phyloP scores from a whole-genome alignment of 2,797 vertebrate species.

The Pelodytes ibericus region DNA sequence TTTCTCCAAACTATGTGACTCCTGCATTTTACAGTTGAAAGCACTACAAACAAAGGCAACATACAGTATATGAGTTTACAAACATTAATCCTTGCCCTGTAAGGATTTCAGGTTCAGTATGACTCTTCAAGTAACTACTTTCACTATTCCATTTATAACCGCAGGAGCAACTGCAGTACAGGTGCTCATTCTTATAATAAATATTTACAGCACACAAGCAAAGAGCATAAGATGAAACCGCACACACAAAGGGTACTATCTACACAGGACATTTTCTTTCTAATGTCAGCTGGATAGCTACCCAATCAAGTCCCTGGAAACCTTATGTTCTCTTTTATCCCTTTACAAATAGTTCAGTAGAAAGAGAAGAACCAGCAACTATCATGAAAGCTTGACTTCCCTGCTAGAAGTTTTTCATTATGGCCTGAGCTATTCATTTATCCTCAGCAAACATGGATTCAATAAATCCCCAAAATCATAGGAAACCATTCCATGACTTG shows the following conservation, averaged over 20 bases:
- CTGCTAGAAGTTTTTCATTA: slow-evolving; percentile 31
- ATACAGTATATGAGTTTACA: too few relatives aligned
- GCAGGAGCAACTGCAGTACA: slow-evolving; percentile 20
- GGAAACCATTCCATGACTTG: too few relatives aligned
- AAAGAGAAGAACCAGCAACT: slow-evolving; percentile 30
- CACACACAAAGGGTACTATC: slow-evolving; percentile 9
- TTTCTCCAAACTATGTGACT: too few relatives aligned
- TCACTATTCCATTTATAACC: slow-evolving; percentile 10
- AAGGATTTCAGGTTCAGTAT: background rate
- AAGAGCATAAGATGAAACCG: slow-evolving; percentile 29
- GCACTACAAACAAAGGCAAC: too few relatives aligned
- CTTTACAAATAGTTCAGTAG: slow-evolving; percentile 40
- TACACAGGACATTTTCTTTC: slow-evolving; percentile 21
- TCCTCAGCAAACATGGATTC: slow-evolving; percentile 26
- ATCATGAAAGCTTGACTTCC: slow-evolving; percentile 43
- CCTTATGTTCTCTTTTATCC: slow-evolving; percentile 35
- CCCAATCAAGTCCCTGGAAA: slow-evolving; percentile 21
- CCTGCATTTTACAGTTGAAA: too few relatives aligned
- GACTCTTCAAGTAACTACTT: slow-evolving; percentile 1
- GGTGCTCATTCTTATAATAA: slow-evolving; percentile 34
- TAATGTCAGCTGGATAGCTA: slow-evolving; percentile 16
- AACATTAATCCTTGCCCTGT: background rate
- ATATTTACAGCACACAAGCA: slow-evolving; percentile 35
- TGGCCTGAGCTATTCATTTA: slow-evolving; percentile 9
- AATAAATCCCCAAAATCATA: slow-evolving; percentile 19